A percentile compares a stretch with the other conserved stretches of the same genome.
Evolutionary conservation across 2,113 vertebrate species (phyloP).

Genomic region (Protobothrops flavoviridis): DNA sequence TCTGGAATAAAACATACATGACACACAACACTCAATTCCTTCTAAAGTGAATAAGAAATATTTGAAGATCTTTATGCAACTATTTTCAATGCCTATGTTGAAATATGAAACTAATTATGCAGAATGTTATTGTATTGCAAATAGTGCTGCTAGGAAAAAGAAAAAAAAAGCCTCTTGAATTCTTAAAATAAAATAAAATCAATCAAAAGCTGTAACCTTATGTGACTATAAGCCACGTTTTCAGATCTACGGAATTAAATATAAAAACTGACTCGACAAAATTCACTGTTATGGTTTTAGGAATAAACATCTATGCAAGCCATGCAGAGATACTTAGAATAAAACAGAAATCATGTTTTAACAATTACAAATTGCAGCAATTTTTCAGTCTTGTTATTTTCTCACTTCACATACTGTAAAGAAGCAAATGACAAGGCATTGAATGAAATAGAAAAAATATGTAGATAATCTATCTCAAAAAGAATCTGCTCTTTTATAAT

Average conservation of each 20-base stretch:
- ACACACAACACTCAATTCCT: slow-evolving; percentile 44
- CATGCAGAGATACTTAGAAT: background rate
- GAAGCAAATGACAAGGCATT: background rate
- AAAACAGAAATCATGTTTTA: background rate
- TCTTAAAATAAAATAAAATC: slow-evolving; percentile 55
- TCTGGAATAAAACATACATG: slow-evolving; percentile 50
- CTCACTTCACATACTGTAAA: background rate
- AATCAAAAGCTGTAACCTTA: slow-evolving; percentile 13
- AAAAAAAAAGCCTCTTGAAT: slow-evolving; percentile 52
- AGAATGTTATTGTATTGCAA: slow-evolving; percentile 59
- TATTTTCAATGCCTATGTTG: slow-evolving; percentile 60
- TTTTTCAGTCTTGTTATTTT: background rate
- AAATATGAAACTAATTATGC: slow-evolving; percentile 71
- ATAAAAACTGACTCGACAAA: background rate
- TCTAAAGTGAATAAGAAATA: slow-evolving; percentile 8
- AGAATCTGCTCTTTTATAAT: background rate
- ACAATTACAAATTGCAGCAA: background rate
- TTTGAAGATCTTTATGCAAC: slow-evolving; percentile 51
- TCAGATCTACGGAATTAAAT: background rate
- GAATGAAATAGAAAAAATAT: background rate
- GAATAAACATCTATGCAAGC: background rate
- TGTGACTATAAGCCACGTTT: background rate
- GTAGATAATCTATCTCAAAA: background rate
- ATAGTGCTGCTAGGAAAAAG: slow-evolving; percentile 44
- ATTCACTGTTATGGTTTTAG: slow-evolving; percentile 6